phyloP scores from a whole-genome alignment of 2,888 invertebrate species.

The Iphiclides podalirius region DNA sequence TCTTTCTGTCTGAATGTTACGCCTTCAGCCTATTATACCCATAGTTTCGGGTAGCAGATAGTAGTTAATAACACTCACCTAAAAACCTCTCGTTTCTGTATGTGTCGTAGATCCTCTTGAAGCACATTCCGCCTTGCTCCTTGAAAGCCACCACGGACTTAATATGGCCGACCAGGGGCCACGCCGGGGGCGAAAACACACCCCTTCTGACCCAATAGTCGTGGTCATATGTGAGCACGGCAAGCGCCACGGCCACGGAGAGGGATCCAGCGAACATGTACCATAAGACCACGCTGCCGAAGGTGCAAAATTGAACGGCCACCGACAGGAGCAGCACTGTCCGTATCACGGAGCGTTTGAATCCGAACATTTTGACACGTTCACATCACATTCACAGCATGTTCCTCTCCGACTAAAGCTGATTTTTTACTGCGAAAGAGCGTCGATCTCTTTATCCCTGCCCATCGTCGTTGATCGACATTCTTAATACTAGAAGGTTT shows the following conservation, averaged over 20 bases:
- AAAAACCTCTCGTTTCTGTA: slow-evolving; percentile 58
- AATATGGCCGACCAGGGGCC: slow-evolving; percentile 69
- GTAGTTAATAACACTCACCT: slow-evolving; percentile 54
- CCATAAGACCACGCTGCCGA: slow-evolving; percentile 47
- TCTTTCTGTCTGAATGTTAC: too few species aligned
- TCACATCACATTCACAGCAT: slow-evolving; percentile 39
- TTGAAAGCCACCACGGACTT: slow-evolving; percentile 58
- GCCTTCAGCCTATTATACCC: too few species aligned
- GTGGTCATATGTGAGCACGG: slow-evolving; percentile 62
- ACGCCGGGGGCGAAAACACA: slow-evolving; percentile 62
- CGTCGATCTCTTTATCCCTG: too few species aligned
- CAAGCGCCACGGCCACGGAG: slow-evolving; percentile 37
- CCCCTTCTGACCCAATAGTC: slow-evolving; percentile 65
- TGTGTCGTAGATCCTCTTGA: slow-evolving; percentile 64
- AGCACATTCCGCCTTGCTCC: slow-evolving; percentile 70
- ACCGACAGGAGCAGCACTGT: slow-evolving; percentile 47
- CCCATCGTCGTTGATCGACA: too few species aligned
- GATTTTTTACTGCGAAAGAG: too few species aligned
- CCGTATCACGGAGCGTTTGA: slow-evolving; percentile 52
- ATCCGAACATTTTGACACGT: slow-evolving; percentile 60
- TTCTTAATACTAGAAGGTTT: too few species aligned
- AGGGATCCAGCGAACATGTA: slow-evolving; percentile 43
- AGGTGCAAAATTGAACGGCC: slow-evolving; percentile 53
- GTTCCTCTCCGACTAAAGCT: slow-evolving; percentile 29
- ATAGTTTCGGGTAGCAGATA: too few species aligned